phyloP scores from a whole-genome alignment of 2,888 invertebrate genomes.

The Synanthedon formicaeformis region DNA sequence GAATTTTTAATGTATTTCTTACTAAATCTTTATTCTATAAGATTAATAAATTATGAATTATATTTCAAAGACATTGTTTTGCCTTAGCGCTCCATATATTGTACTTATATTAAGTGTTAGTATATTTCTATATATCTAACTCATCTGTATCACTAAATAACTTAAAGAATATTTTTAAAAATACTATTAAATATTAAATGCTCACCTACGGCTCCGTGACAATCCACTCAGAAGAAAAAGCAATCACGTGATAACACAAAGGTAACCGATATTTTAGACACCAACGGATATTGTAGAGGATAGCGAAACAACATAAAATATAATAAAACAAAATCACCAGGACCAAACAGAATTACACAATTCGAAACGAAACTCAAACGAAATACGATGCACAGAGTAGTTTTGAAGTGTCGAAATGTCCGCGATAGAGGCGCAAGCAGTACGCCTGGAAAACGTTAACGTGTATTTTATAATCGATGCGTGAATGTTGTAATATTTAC shows the following conservation, averaged over 20 bases:
- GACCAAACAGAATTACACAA: constrained; percentile 51
- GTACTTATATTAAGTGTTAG: too few species aligned
- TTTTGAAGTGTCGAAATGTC: constrained; percentile 1
- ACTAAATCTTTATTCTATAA: too few species aligned
- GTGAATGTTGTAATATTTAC: constrained; percentile 66
- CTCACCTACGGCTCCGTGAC: constrained; percentile 50
- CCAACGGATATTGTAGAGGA: constrained; percentile 29
- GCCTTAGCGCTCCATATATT: too few species aligned
- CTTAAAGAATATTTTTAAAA: too few species aligned
- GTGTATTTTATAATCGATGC: constrained; percentile 58
- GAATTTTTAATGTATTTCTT: too few species aligned
- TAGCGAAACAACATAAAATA: constrained; percentile 46
- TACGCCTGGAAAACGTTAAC: constrained; percentile 28
- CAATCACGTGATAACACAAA: constrained; percentile 57
- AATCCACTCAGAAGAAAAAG: constrained; percentile 53
- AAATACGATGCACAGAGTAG: constrained; percentile 26
- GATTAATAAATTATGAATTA: too few species aligned
- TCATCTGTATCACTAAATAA: too few species aligned
- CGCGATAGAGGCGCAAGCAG: constrained; percentile 13
- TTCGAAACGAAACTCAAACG: constrained; percentile 36
- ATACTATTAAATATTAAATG: constrained; percentile 8
- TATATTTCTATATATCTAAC: too few species aligned
- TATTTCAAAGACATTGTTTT: too few species aligned
- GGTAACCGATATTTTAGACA: constrained; percentile 38
- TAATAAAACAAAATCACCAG: constrained; percentile 58